A percentile compares a stretch with the other conserved stretches of the same genome.
Evolutionary conservation across 2,113 vertebrate species (phyloP).

Genomic region (Nothobranchius furzeri): DNA sequence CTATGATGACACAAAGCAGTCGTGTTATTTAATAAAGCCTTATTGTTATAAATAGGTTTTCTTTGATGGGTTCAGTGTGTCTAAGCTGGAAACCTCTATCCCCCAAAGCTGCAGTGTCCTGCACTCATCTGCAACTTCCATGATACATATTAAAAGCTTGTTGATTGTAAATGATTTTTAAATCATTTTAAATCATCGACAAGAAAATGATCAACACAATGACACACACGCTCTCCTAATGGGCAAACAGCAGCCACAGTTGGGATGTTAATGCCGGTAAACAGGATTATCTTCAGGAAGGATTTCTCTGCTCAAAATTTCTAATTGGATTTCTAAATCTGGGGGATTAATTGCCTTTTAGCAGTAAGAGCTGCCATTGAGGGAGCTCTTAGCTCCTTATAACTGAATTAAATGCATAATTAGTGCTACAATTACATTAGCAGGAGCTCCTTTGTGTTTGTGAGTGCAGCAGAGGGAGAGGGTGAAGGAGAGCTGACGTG

Average conservation of each 20-base stretch:
- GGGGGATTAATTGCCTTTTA: slow-evolving; percentile 97
- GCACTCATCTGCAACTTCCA: neutral
- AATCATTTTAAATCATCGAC: neutral
- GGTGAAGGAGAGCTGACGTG: slow-evolving; percentile 6
- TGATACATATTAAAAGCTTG: neutral
- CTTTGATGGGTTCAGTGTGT: too few species aligned
- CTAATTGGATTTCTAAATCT: slow-evolving; percentile 97
- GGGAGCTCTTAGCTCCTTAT: slow-evolving; percentile 98
- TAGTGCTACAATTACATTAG: slow-evolving; percentile 95
- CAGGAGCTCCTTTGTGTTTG: slow-evolving; percentile 84
- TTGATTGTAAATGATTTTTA: neutral
- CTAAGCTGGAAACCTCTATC: neutral
- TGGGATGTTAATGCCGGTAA: slow-evolving; percentile 98
- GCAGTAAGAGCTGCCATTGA: slow-evolving; percentile 92
- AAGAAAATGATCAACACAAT: slow-evolving; percentile 17
- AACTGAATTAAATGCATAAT: slow-evolving; percentile 99
- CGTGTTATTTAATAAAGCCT: too few species aligned
- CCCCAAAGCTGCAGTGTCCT: too few species aligned
- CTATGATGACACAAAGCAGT: neutral
- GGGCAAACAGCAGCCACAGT: slow-evolving; percentile 95
- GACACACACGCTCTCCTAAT: slow-evolving; percentile 81
- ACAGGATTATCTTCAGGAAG: slow-evolving; percentile 98
- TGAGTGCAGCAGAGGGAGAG: slow-evolving; percentile 35
- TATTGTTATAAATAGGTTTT: too few species aligned
- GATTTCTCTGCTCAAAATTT: slow-evolving; percentile 94